Conservation (phyloP, 2,113 vertebrate genomes). For the Greenwoodochromis staneri region DNA sequence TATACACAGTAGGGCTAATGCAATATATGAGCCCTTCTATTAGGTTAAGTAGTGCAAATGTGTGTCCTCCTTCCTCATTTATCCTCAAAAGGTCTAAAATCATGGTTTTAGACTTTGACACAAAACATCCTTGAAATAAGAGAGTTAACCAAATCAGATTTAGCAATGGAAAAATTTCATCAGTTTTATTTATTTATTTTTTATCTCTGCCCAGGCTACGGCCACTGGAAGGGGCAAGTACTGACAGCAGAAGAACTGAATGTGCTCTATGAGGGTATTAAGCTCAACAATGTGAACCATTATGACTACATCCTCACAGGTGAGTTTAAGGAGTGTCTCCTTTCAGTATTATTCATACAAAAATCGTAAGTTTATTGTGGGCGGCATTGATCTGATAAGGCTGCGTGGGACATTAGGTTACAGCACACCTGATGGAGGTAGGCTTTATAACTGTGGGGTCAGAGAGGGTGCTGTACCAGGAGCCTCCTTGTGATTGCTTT, state of each 20-base stretch:
- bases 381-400: neutral
- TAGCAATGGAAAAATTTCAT: neutral
- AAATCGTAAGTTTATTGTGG: neutral
- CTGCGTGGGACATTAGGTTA: neutral
- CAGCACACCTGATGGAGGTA: neutral
- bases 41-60: neutral
- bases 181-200: neutral
- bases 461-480: neutral
- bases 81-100: neutral
- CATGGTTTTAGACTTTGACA: neutral
- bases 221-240: slow-evolving; percentile 94
- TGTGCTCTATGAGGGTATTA: slow-evolving; percentile 88
- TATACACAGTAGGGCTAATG: neutral
- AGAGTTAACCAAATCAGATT: neutral
- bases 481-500: neutral
- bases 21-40: neutral
- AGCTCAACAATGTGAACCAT: slow-evolving; percentile 82
- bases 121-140: neutral
- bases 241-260: slow-evolving; percentile 87
- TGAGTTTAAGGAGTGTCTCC: slow-evolving; percentile 31
- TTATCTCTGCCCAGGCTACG: slow-evolving; percentile 74
- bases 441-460: neutral
- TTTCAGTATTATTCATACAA: neutral
- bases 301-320: slow-evolving; percentile 98
- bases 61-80: neutral